Evolutionary conservation across 2,113 vertebrate genomes (phyloP), one percentile per base, ranked within the genome.

Genomic region (Rhabdornis inornatus): DNA sequence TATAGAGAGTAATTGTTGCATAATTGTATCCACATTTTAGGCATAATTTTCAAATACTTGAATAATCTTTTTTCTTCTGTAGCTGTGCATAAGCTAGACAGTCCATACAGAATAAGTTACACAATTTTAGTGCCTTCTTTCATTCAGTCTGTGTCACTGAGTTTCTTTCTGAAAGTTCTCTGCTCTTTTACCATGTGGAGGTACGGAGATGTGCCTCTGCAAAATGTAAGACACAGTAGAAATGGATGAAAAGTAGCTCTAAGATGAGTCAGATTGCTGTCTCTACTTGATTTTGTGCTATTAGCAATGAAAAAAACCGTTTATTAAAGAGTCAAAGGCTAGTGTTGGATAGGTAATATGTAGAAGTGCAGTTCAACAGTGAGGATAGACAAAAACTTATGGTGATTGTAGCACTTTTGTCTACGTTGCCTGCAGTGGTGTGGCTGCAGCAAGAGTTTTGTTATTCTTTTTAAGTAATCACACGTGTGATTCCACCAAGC

Each of bases 391-490:
- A n/a, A 53, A 55, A 84, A 1, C 18, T 72, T 22, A 7, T 11
- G 2, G 20, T 27, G 27, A 52, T 50, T 65, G 27, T 50, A 56
- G 6, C 15, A 27, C 15, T 87, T 84, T 45, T 23, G 7, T 28
- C 17, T 71, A 0, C 56, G 28, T 61, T 44, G 60, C 27, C 2
- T 74, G 28, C 31, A 60, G 40, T 52, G 35, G 40, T 63, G 30
- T 1, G 3, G 20, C 45, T 89, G 33, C 27, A 33, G 22, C 0
- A 0, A 56, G 63, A 66, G 27, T 44, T 90, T 25, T 40, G 28
- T 35, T 91, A 70, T 3, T 85, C 20, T 11, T 80, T 56, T 82
- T 64, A 94, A 63, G 39, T 13, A 66, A 33, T 9, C 15, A 56
- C 7, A 45, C 7, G 15, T 76, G 10, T 83, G 33, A 45, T 66